phyloP scores from a whole-genome alignment of 1,140 invertebrate species.

The Anoplophora glabripennis region DNA sequence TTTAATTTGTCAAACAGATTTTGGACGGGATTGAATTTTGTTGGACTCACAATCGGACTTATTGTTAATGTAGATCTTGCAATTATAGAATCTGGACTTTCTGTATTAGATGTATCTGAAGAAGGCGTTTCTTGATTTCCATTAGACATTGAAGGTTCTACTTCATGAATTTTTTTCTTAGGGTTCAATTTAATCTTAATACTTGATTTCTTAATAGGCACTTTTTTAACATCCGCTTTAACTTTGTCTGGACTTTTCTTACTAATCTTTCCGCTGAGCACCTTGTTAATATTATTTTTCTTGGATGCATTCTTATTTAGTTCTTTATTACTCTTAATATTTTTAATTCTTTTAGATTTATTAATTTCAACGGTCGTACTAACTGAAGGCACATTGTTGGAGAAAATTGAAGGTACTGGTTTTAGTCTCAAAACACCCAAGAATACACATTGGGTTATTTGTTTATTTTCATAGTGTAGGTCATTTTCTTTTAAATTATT shows the following conservation, averaged over 20 bases:
- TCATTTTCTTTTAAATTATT: slow-evolving; percentile 19
- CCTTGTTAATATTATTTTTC: slow-evolving; percentile 13
- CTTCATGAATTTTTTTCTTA: neutral
- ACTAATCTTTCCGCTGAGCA: slow-evolving; percentile 8
- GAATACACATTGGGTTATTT: slow-evolving; percentile 23
- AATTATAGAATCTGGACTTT: neutral
- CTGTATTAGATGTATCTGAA: neutral
- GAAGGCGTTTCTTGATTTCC: neutral
- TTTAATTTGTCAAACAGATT: slow-evolving; percentile 12
- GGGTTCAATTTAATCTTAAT: slow-evolving; percentile 9
- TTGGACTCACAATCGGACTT: neutral
- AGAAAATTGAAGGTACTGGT: slow-evolving; percentile 22
- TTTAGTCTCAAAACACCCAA: slow-evolving; percentile 23
- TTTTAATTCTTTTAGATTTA: slow-evolving; percentile 7
- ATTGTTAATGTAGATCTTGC: neutral
- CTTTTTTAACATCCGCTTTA: slow-evolving; percentile 12
- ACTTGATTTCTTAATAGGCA: slow-evolving; percentile 1
- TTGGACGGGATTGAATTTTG: slow-evolving; percentile 10
- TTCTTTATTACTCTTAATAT: slow-evolving; percentile 14
- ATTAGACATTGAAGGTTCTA: too few relatives aligned
- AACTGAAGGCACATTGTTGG: slow-evolving; percentile 3
- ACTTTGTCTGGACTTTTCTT: slow-evolving; percentile 12
- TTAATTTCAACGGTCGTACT: neutral
- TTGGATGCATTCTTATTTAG: slow-evolving; percentile 4
- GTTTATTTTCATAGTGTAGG: slow-evolving; percentile 15